Evolutionary conservation across 92 coral and sea anemone species (phyloP), one percentile per base, ranked within the genome.

Genomic region (Palythoa grandis): DNA sequence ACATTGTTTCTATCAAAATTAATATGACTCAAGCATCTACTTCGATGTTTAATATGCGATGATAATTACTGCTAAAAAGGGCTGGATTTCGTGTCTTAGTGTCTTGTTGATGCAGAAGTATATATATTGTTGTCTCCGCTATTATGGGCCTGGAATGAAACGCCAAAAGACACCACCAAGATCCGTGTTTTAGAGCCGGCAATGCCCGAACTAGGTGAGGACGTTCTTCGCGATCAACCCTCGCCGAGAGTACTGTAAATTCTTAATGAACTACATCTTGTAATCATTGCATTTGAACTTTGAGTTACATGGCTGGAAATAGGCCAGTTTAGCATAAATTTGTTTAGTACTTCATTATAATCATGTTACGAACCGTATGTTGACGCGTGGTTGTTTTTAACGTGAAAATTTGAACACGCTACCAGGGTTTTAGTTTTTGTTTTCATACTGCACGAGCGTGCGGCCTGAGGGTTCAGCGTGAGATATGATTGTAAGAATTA

Each of bases 121-220:
- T 23, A 19, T n/a, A 24, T 80, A 65, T 66, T 52, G 20, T 2
- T 22, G 66, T 23, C 74, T 66, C 40, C 43, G 74, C 60, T 39
- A 48, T 80, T 43, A 1, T 48, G 48, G 74, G 43, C 70, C 7
- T 65, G 85, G 74, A 65, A 80, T 80, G 85, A 80, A 65, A 66
- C 74, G 74, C 12, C 47, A 80, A 52, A 80, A 66, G 85, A 47
- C 74, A 54, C 58, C 63, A 16, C 22, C 11, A 23, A 53, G 43
- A 80, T 61, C 25, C 58, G 85, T 80, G 1, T 52, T 66, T 14
- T 80, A 79, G 74, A 80, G 85, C n/a, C n/a, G n/a, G n/a, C 52
- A 40, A 79, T 80, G 74, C 85, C 74, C 85, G 85, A 80, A 73
- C 43, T 66, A 66, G 85, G 85, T 80, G 56, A 80, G 85, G n/a